Percentiles rank a stretch among this genome's conserved stretches.
Conservation (phyloP, 2,797 vertebrate genomes). For the Pangasius djambal region DNA sequence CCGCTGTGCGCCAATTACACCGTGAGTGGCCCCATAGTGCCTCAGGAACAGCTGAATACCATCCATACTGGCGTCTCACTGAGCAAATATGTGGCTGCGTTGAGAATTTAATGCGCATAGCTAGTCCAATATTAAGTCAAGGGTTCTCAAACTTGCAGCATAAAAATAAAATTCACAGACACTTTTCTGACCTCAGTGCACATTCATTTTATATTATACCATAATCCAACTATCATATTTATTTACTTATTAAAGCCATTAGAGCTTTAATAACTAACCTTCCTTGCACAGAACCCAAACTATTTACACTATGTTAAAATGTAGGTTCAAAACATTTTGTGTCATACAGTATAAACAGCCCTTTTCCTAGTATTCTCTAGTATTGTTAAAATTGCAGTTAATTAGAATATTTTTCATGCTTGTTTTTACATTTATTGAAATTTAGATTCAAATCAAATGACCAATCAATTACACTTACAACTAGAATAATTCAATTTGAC, state of each 20-base stretch:
- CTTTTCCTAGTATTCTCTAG: neutral
- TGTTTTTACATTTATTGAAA: neutral
- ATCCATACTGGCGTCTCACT: constrained; percentile 13
- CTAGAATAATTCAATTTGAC: neutral
- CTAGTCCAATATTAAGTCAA: constrained; percentile 3
- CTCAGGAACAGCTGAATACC: constrained; percentile 12
- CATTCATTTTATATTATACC: neutral
- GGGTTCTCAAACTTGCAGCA: neutral
- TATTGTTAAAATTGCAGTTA: neutral
- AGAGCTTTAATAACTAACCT: neutral
- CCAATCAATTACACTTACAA: neutral
- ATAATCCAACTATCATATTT: neutral
- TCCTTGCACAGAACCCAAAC: neutral
- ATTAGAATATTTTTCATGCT: neutral
- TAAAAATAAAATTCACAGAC: neutral
- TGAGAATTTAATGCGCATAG: neutral
- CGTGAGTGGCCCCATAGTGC: constrained; percentile 75
- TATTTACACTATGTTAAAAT: too few relatives aligned
- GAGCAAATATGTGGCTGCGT: constrained; percentile 19
- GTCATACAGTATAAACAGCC: neutral
- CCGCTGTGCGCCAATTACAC: constrained; percentile 95
- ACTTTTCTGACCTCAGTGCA: neutral
- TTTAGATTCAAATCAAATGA: neutral
- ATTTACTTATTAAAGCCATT: neutral
- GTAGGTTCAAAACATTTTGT: neutral